Evolutionary conservation across 2,888 invertebrate genomes (phyloP).

Genomic region (Limnephilus lunatus): DNA sequence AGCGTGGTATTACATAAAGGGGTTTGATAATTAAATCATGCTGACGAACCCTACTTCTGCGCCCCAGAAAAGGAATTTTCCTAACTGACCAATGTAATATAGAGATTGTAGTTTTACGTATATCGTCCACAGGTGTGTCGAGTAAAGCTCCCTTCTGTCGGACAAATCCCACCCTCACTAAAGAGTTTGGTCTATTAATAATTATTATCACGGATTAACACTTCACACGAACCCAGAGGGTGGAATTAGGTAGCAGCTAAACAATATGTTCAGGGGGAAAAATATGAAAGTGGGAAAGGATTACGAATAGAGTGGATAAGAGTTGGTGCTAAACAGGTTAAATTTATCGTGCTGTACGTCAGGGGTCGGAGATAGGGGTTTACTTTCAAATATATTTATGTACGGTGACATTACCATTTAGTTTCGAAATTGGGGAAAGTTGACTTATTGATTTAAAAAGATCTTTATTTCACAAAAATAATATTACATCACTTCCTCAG

Average conservation of each 20-base stretch:
- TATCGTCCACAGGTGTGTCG: neutral
- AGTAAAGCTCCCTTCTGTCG: neutral
- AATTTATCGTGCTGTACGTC: neutral
- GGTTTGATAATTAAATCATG: neutral
- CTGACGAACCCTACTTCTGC: neutral
- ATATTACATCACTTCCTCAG: no score
- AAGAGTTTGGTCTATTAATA: conserved; percentile 2
- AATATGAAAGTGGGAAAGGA: neutral
- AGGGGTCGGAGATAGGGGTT: neutral
- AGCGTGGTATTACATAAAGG: neutral
- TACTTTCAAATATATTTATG: neutral
- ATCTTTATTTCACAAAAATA: neutral
- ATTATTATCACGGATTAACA: neutral
- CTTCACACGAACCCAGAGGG: neutral
- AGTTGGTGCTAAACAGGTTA: neutral
- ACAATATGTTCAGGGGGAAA: neutral
- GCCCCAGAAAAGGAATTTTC: neutral
- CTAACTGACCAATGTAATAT: neutral
- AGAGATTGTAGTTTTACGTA: neutral
- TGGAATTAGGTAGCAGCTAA: neutral
- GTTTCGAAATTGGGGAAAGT: neutral
- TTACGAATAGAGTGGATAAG: neutral
- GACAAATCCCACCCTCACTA: neutral
- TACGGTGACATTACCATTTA: neutral
- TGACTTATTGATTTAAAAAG: neutral